Base-by-base conservation (phyloP, 2,113 vertebrate genomes). In the Todiramphus chloris region DNA sequence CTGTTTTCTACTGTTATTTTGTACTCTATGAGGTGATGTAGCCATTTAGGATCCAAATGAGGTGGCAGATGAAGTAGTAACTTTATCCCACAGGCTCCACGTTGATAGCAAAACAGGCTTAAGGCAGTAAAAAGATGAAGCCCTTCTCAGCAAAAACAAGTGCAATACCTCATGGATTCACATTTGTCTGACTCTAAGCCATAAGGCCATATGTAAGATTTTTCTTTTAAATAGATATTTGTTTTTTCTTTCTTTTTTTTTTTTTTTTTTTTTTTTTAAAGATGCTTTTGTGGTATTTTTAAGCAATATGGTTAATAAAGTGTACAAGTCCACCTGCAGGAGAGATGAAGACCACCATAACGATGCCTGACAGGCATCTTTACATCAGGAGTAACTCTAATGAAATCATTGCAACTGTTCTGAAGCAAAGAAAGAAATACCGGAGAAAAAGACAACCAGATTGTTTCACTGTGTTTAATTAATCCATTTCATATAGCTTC, bases 1-100 rank as follows among this genome's bases (percentile, higher is more conserved):
- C 56, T 58, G 17, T 39, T 86, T 89, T 44, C 19, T 43, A 37
- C 73, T 76, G 44, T 73, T 83, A 5, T 37, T 87, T 66, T 82
- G 37, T 73, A 30, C 33, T 92, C 58, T 58, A 18, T 10, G 58
- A 89, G 66, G 77, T 90, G 76, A 87, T 50, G 62, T 7, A 87
- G 33, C 37, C 41, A 69, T 58, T 60, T 58, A 84, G 51, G 31
- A 87, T 66, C 37, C 35, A 82, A 89, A 93, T 23, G 60, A 89
- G 60, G 86, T 92, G 83, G 64, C 20, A 48, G 19, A 92, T 67
- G 44, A 93, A 95, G 94, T 25, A 90, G 44, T 35, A 94, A 91
- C 24, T 67, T 81, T 33, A 94, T 53, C 51, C 83, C 2, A 0
- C 17, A 84, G 44, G 55, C 13, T 76, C 46, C 59, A 31, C 28